These are phyloP conservation scores for Cephus pygmeus DNA, from an alignment of 2,888 invertebrate species.

Conservation along the genomic window DNA sequence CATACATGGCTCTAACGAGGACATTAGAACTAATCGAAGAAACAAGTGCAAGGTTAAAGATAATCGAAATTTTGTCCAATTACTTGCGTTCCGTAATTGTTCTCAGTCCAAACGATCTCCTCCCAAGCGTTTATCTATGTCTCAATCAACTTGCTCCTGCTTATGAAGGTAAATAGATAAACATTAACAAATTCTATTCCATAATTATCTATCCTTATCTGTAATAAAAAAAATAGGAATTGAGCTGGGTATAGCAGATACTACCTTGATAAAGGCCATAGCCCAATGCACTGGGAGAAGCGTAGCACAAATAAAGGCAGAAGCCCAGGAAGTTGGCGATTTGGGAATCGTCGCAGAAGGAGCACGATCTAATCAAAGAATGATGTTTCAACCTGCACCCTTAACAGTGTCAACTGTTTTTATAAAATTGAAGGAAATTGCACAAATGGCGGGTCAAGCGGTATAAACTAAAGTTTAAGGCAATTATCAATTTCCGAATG, in stretches of 20 bases:
- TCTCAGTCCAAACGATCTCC: slow-evolving; percentile 88
- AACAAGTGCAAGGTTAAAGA: slow-evolving; percentile 86
- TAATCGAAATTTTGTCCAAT: slow-evolving; percentile 91
- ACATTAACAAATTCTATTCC: not conserved
- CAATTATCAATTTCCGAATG: slow-evolving; percentile 14
- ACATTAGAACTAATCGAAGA: slow-evolving; percentile 93
- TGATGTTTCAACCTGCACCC: slow-evolving; percentile 87
- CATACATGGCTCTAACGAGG: slow-evolving; percentile 90
- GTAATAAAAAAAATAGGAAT: slow-evolving; percentile 66
- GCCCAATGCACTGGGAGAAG: slow-evolving; percentile 89
- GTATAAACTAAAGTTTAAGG: slow-evolving; percentile 63
- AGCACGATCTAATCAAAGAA: slow-evolving; percentile 84
- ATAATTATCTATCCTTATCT: not conserved
- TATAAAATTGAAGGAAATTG: slow-evolving; percentile 86
- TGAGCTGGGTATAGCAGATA: slow-evolving; percentile 95
- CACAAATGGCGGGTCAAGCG: slow-evolving; percentile 83
- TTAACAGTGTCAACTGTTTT: slow-evolving; percentile 83
- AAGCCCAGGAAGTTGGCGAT: slow-evolving; percentile 82
- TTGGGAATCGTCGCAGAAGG: slow-evolving; percentile 91
- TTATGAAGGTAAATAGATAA: slow-evolving; percentile 80
- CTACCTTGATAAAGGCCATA: slow-evolving; percentile 92
- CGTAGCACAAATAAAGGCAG: slow-evolving; percentile 83
- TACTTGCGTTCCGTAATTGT: slow-evolving; percentile 92
- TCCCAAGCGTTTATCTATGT: slow-evolving; percentile 92
- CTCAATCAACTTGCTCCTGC: slow-evolving; percentile 97